These are phyloP conservation scores for Diadegma fenestrale DNA, from an alignment of 2,888 invertebrate genomes.

Conservation along the genomic window DNA sequence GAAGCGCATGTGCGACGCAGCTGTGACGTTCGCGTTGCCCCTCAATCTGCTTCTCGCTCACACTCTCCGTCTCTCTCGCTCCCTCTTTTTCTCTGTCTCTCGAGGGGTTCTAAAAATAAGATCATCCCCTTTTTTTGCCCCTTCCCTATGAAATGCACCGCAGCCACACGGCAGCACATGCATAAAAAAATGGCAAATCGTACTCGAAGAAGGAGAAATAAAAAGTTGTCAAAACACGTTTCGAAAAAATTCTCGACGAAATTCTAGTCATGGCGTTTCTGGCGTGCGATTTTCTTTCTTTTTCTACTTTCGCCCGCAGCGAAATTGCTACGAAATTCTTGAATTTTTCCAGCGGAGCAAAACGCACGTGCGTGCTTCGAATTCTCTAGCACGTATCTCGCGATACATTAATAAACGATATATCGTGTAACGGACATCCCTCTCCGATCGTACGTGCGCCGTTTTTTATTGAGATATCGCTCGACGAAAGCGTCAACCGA, in stretches of 20 bases:
- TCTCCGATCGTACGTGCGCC: slow-evolving; percentile 31
- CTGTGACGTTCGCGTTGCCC: slow-evolving; percentile 75
- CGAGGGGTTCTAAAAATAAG: slow-evolving; percentile 80
- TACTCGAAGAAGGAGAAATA: slow-evolving; percentile 47
- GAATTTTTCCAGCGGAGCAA: slow-evolving; percentile 1
- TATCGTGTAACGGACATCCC: slow-evolving; percentile 46
- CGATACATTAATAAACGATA: slow-evolving; percentile 37
- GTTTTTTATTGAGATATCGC: slow-evolving; percentile 28
- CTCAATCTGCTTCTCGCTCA: slow-evolving; percentile 53
- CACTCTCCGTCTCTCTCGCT: slow-evolving; percentile 21
- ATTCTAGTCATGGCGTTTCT: neutral
- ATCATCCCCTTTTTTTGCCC: slow-evolving; percentile 60
- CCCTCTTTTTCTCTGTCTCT: slow-evolving; percentile 38
- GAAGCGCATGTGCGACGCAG: slow-evolving; percentile 80
- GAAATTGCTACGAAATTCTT: neutral
- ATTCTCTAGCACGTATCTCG: slow-evolving; percentile 43
- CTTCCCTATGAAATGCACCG: slow-evolving; percentile 34
- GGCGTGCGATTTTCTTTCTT: neutral
- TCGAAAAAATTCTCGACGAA: neutral
- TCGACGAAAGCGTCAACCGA: neutral
- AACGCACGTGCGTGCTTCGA: slow-evolving; percentile 46
- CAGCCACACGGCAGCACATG: slow-evolving; percentile 24
- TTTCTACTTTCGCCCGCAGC: slow-evolving; percentile 1
- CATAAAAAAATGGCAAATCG: slow-evolving; percentile 41
- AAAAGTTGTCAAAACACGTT: neutral